phyloP scores from a whole-genome alignment of 2,113 vertebrate species.

The Procapra przewalskii region DNA sequence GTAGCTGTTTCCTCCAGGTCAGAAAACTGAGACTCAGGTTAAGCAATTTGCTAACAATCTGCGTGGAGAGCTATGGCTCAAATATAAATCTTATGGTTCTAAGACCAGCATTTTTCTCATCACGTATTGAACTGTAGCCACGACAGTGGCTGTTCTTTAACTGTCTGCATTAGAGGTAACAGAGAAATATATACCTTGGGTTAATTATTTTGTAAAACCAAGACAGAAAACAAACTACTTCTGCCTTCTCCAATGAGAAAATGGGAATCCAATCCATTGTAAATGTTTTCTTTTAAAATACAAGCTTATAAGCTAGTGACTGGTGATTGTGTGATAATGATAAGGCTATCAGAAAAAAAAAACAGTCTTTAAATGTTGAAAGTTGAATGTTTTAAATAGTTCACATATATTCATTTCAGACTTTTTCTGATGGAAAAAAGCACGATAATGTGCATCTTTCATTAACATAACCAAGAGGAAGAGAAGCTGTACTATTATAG shows the following conservation, averaged over 20 bases:
- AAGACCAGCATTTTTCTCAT: background rate
- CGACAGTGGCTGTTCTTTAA: background rate
- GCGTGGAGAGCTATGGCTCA: background rate
- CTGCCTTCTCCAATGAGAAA: background rate
- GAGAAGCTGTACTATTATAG: background rate
- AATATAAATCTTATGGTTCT: background rate
- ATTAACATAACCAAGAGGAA: background rate
- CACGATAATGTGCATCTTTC: background rate
- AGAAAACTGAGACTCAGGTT: background rate
- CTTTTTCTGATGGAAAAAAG: background rate
- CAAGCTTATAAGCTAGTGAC: background rate
- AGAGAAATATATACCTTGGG: background rate
- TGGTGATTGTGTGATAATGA: background rate
- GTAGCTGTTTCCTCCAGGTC: background rate
- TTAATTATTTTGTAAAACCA: background rate
- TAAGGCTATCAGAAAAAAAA: background rate
- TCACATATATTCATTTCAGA: background rate
- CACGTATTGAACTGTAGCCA: background rate
- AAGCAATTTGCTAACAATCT: background rate
- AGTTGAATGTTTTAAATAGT: background rate
- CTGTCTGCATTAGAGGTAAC: background rate
- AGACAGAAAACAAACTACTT: background rate
- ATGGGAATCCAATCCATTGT: background rate
- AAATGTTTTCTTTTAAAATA: conserved; percentile 9
- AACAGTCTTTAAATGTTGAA: background rate